Conservation (phyloP, 1,140 invertebrate species). For the Frieseomelitta varia region DNA sequence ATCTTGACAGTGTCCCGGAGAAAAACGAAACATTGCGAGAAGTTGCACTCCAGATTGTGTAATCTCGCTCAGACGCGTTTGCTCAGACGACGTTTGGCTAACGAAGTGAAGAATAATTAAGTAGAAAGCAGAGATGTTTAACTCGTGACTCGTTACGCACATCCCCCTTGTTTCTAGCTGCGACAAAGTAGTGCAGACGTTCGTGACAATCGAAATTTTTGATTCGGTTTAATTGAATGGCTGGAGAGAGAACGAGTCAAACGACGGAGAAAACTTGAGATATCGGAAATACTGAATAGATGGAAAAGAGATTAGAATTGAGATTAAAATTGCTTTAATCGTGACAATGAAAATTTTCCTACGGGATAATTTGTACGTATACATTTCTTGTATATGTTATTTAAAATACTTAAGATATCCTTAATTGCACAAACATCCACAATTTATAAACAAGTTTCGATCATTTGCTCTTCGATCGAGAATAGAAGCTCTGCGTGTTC, state of each 20-base stretch:
- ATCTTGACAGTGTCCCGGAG: neutral
- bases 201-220: neutral
- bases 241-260: neutral
- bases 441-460: neutral
- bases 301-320: too few species aligned
- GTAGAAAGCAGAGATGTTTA: slow-evolving; percentile 23
- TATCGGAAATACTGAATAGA: neutral
- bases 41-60: slow-evolving; percentile 6
- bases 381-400: too few species aligned
- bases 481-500: slow-evolving; percentile 46
- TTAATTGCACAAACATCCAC: too few species aligned
- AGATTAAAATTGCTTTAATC: too few species aligned
- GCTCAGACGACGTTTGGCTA: slow-evolving; percentile 2
- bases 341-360: too few species aligned
- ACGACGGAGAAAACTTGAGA: neutral
- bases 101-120: slow-evolving; percentile 34
- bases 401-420: too few species aligned
- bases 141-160: slow-evolving; percentile 2
- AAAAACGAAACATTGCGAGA: neutral
- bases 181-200: neutral
- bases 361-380: too few species aligned
- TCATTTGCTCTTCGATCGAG: slow-evolving; percentile 7
- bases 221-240: neutral
- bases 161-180: neutral
- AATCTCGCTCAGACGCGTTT: neutral